Percentiles rank a stretch among this genome's conserved stretches.
Conservation (phyloP, 2,888 invertebrate genomes). For the Cantharis lateralis region DNA sequence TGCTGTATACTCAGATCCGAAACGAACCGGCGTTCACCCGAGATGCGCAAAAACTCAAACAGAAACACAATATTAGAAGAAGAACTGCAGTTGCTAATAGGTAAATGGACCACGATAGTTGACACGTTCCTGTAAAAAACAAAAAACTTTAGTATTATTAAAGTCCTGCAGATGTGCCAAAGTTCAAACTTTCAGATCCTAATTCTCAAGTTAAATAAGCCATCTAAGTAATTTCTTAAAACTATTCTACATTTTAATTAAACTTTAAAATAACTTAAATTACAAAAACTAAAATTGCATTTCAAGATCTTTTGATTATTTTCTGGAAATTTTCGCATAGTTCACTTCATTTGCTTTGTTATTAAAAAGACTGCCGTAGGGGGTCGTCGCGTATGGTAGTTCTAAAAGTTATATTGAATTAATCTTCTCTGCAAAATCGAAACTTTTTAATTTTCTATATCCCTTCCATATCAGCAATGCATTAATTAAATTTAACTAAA, state of each 20-base stretch:
- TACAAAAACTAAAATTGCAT: background rate
- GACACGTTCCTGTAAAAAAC: slow-evolving; percentile 58
- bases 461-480: background rate
- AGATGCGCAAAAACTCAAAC: slow-evolving; percentile 63
- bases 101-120: slow-evolving; percentile 63
- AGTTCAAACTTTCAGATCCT: background rate
- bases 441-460: background rate
- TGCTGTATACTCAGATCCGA: slow-evolving; percentile 57
- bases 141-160: background rate
- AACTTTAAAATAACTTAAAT: background rate
- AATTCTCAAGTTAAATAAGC: background rate
- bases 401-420: background rate
- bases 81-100: slow-evolving; percentile 59
- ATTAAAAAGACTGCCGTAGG: background rate
- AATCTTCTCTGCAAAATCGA: background rate
- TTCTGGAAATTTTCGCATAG: background rate
- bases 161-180: background rate
- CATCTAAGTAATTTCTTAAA: background rate
- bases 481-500: background rate
- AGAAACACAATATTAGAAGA: slow-evolving; percentile 60
- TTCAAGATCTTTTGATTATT: background rate
- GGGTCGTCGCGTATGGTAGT: background rate
- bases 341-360: background rate
- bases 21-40: slow-evolving; percentile 60
- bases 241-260: background rate